Evolutionary conservation across 2,888 invertebrate genomes (phyloP).

Genomic region (Catocala fraxini): DNA sequence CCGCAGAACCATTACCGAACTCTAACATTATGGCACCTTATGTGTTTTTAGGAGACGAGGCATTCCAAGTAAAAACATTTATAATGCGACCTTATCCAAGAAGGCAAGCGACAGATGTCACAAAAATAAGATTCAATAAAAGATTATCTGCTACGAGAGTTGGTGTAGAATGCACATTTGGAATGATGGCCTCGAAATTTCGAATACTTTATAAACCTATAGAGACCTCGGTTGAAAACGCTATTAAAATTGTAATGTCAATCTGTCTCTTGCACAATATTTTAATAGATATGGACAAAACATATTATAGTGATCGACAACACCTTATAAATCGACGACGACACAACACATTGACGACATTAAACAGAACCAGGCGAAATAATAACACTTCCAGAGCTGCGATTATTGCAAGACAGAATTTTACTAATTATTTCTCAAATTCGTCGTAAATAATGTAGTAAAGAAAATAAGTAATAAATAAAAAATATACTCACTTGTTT

Average conservation of each 20-base stretch:
- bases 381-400: too few relatives aligned
- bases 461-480: too few relatives aligned
- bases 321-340: neutral
- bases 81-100: conserved; percentile 30
- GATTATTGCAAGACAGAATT: too few relatives aligned
- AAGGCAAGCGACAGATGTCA: conserved; percentile 13
- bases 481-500: too few relatives aligned
- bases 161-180: conserved; percentile 27
- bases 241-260: conserved; percentile 25
- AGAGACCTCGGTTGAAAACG: conserved; percentile 24
- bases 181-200: conserved; percentile 17
- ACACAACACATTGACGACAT: conserved; percentile 11
- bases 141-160: conserved; percentile 30
- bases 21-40: conserved; percentile 5
- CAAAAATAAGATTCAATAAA: conserved; percentile 33
- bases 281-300: conserved; percentile 29
- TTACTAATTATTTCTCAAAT: too few relatives aligned
- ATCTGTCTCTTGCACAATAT: conserved; percentile 32
- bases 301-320: conserved; percentile 4
- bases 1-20: conserved; percentile 34
- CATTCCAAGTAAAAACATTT: conserved; percentile 26
- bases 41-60: conserved; percentile 33
- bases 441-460: too few relatives aligned
- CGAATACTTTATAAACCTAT: conserved; percentile 21
- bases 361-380: too few relatives aligned